A percentile compares a stretch with the other conserved stretches of the same genome.
Evolutionary conservation across 2,113 vertebrate genomes (phyloP).

Genomic region (Rhizomys pruinosus): DNA sequence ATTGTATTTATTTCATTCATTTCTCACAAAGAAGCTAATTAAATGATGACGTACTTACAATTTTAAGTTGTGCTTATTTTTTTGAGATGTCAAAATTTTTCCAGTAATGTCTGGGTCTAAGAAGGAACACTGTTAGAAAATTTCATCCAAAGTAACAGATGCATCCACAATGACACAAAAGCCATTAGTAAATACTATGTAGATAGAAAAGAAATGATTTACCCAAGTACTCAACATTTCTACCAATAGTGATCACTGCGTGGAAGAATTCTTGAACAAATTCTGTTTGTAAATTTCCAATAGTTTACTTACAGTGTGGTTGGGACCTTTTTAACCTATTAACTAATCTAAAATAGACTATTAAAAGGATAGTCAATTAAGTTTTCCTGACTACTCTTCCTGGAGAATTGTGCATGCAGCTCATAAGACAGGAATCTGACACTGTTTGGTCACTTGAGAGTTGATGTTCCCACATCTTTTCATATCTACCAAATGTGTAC

Average conservation of each 20-base stretch:
- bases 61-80: constrained; percentile 10
- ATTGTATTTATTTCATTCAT: neutral
- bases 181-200: neutral
- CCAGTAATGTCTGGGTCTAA: neutral
- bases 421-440: neutral
- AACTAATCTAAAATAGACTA: neutral
- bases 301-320: constrained; percentile 9
- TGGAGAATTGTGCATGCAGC: neutral
- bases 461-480: neutral
- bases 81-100: neutral
- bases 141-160: neutral
- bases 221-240: neutral
- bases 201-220: constrained; percentile 26
- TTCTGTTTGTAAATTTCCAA: neutral
- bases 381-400: neutral
- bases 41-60: neutral
- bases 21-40: neutral
- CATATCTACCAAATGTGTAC: neutral
- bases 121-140: neutral
- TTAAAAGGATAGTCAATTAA: neutral
- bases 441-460: neutral
- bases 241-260: neutral
- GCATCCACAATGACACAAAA: neutral
- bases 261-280: constrained; percentile 34
- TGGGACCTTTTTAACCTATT: neutral